Evolutionary conservation across 2,888 invertebrate genomes (phyloP), one percentile per base, ranked within the genome.

Genomic region (Acanthoscelides obtectus): DNA sequence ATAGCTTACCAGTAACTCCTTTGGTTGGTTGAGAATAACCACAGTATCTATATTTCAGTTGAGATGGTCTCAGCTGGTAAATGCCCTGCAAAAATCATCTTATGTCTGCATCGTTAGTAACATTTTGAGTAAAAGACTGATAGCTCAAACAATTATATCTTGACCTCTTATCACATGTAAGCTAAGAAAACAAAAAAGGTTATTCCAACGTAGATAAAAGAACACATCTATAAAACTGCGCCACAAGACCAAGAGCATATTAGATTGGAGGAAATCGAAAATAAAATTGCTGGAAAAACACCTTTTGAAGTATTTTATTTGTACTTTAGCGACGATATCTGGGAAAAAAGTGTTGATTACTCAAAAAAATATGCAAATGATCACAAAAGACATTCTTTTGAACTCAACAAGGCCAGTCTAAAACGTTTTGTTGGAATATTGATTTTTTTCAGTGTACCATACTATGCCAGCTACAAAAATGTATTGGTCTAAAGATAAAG

Each of bases 401-500:
- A 67, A 20, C 25, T 70, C n/a, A 25, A 20, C 63, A 67, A 25
- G 22, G 64, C 68, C 22, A 71, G 64, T 22, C 71, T 71, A 63
- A 68, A 68, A 63, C 68, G 71, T 12, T 68, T 71, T 68, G 22
- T 22, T 70, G 70, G 67, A 19, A 70, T 70, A 70, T 22, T 70
- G 45, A 66, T 70, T 17, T 67, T 70, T 67, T 70, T 22, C 65
- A 6, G 66, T 22, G 21, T 70, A 70, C 22, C 67, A 70, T 65
- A 22, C 66, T n/a, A 20, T 25, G 20, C 67, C 67, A 70, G 64
- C 63, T n/a, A 6, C 64, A 20, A 45, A 69, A 19, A 21, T n/a
- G 21, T 67, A 67, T 22, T 67, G 70, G 70, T 70, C 70, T n/a
- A n/a, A n/a, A n/a, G n/a, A n/a, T 17, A 65, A 68, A 71, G 21